These are phyloP conservation scores for Hypolimnas misippus DNA, from an alignment of 2,888 invertebrate species.

Conservation along the genomic window DNA sequence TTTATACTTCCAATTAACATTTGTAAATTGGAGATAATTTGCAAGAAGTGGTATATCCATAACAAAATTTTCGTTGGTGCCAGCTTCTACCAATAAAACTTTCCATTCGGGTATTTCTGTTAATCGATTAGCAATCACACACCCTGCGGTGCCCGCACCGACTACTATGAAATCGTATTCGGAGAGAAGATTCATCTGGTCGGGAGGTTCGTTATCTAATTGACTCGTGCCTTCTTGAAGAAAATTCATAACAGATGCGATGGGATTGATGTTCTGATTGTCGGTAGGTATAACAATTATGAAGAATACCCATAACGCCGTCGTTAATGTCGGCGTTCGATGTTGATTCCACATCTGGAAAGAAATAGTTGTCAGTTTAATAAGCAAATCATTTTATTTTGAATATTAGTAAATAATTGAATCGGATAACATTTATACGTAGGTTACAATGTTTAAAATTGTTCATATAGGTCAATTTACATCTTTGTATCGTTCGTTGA, in stretches of 20 bases:
- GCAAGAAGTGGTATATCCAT: slow-evolving; percentile 91
- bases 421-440: too few relatives aligned
- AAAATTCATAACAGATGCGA: slow-evolving; percentile 81
- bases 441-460: too few relatives aligned
- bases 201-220: slow-evolving; percentile 80
- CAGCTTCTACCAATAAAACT: slow-evolving; percentile 89
- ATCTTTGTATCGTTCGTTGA: too few relatives aligned
- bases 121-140: slow-evolving; percentile 89
- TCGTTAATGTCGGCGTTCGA: slow-evolving; percentile 52
- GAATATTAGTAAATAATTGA: not conserved
- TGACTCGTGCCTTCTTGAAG: slow-evolving; percentile 81
- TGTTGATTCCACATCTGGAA: slow-evolving; percentile 71
- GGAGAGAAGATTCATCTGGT: slow-evolving; percentile 72
- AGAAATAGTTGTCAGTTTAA: slow-evolving; percentile 24
- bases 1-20: slow-evolving; percentile 92
- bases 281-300: slow-evolving; percentile 54
- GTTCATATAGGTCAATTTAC: too few relatives aligned
- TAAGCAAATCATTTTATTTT: too few relatives aligned
- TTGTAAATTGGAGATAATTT: slow-evolving; percentile 88
- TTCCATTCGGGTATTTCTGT: slow-evolving; percentile 88
- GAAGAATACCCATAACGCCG: slow-evolving; percentile 58
- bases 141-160: slow-evolving; percentile 92
- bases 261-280: slow-evolving; percentile 62
- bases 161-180: slow-evolving; percentile 91
- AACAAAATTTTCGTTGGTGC: slow-evolving; percentile 86